phyloP scores from a whole-genome alignment of 2,113 vertebrate species.

The Zosterops lateralis region DNA sequence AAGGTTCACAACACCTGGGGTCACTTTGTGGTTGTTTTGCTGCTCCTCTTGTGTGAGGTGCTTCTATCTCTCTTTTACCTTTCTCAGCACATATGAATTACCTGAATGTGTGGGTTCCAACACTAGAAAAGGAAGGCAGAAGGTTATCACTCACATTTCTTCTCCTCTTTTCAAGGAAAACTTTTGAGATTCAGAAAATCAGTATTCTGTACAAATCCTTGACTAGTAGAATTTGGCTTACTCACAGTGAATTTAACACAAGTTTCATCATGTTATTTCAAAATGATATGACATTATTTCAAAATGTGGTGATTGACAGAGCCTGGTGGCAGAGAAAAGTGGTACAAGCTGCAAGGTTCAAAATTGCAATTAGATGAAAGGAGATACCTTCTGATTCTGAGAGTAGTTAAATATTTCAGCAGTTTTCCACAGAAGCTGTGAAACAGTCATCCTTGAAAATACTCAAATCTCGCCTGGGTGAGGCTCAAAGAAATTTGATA shows the following conservation, averaged over 20 bases:
- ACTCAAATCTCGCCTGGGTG: neutral
- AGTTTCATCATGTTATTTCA: neutral
- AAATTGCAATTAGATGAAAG: neutral
- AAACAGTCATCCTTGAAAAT: neutral
- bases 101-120: rapidly evolving
- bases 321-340: neutral
- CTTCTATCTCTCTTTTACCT: neutral
- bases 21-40: neutral
- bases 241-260: neutral
- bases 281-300: neutral
- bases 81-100: neutral
- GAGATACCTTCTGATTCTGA: neutral
- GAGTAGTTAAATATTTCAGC: neutral
- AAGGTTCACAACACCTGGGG: neutral
- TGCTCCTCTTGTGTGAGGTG: neutral
- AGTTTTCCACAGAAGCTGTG: neutral
- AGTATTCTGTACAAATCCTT: neutral
- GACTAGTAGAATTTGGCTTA: neutral
- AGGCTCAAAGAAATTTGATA: neutral
- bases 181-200: neutral
- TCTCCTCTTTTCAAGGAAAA: neutral
- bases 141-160: neutral
- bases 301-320: neutral
- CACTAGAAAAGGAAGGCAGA: neutral
- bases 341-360: neutral